Base-by-base conservation (phyloP, 2,113 vertebrate genomes). In the Labrus mixtus region DNA sequence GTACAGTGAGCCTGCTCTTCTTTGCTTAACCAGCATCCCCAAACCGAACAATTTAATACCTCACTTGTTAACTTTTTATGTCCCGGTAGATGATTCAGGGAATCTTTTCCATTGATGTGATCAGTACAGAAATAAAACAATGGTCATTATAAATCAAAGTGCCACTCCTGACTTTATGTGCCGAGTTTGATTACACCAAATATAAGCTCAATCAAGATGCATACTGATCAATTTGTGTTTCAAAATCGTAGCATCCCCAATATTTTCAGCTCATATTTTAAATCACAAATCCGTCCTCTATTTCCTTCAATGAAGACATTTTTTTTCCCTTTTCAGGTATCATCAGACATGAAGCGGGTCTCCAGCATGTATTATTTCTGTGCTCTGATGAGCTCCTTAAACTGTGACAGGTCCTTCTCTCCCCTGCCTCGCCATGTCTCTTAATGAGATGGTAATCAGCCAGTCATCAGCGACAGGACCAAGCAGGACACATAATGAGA, bases 381-480 rank as follows among this genome's bases (percentile, higher is more conserved):
- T 70, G 72, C 83, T 84, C 78, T 91, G 91, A 90, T 88, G 90
- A 91, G 89, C 89, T 90, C 87, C 83, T 91, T 92, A 91, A 93
- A 90, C 79, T 85, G 85, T 91, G 90, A 91, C 90, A 93, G 91
- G 78, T 89, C 89, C 81, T 86, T 90, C 85, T 88, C 88, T 89
- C 79, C 89, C 84, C 87, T 89, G 90, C 84, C 82, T 87, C 81
- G 77, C 73, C 78, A 60, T 85, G 81, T 87, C 86, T 88, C 89
- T 87, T 93, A 93, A 93, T 92, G 90, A 92, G 89, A 92, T 92
- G 91, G 85, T 93, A 92, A 93, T 93, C 90, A 92, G 79, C 78
- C 90, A 89, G 82, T 91, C 90, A 91, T 90, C 86, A 91, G 78
- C 81, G 75, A 72, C 68, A 73, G 84, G 87, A 88, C 88, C 87